Base-by-base conservation (phyloP, 2,888 invertebrate species). In the Ichneumoninae sp. region DNA sequence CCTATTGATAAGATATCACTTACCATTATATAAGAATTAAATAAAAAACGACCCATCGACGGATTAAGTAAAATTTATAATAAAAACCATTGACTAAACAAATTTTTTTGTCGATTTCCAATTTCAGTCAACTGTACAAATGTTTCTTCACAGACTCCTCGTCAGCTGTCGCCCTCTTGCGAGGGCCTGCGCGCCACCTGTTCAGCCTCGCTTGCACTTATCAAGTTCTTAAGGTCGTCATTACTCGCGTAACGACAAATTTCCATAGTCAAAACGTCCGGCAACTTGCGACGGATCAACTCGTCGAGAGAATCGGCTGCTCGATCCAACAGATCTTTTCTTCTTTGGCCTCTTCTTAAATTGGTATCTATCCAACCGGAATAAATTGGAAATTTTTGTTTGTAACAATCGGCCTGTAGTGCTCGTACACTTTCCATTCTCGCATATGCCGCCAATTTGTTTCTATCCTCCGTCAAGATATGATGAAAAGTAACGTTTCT, bases 401-500 rank as follows among this genome's bases (percentile, higher is more conserved):
- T 50, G 26, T 30, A 50, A 47, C 44, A 22, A 50, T 22, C 44
- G 50, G 22, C 3, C 7, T 50, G 16, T n/a, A 69, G 5, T 10
- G 26, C 5, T 26, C 30, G 22, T 0, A 30, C 30, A 7, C 30
- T 50, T 40, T 40, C 16, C 16, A 50, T 26, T 30, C 50, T 50
- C 69, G 50, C 47, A 8, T 69, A 69, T 5, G 30, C 30, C n/a
- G 69, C 69, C 47, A 69, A 26, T 22, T 30, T 22, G n/a, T 69
- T 47, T 3, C 16, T 2, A 13, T 16, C 16, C 16, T 16, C 50
- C 22, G 47, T 26, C 5, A 47, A 16, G 10, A 69, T 47, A 30
- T 69, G 7, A 30, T 50, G 30, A 8, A 30, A 69, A 10, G 69
- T 50, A 30, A 69, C 69, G 3, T 50, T 30, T 10, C 13, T 10